Evolutionary conservation across 2,797 vertebrate species (phyloP), one percentile per base, ranked within the genome.

Genomic region (Micropoecilia bifurca): DNA sequence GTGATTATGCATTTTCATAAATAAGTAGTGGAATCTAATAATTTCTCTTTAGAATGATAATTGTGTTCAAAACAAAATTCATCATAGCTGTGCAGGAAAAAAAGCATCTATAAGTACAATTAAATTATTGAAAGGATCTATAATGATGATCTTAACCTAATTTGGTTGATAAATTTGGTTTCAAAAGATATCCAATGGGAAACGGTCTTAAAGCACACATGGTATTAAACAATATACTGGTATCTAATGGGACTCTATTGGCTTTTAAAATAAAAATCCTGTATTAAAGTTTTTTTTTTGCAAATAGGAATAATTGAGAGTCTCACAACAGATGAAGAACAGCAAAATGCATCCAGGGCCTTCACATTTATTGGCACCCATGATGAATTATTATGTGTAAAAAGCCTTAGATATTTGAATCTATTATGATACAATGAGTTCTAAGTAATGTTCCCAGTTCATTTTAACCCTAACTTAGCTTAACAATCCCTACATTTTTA

Each of bases 301-400:
- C 39, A 13, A 43, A n/a, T 13, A 14, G 2, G 5, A 45, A 69
- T 69, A 69, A 43, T 1, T 43, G 3, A 68, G 9, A 68, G 63
- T 68, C 63, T 68, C 14, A 1, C 1, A 33, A 36, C 30, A 36
- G 6, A 63, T 36, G 30, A 39, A 66, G 33, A 39, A 66, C 0
- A n/a, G 25, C 6, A 69, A 10, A n/a, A 69, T 43, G 4, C 12
- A n/a, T n/a, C n/a, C 25, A 69, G 39, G 39, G 39, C 4, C 12
- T 69, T 69, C 39, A 69, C 22, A 43, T 69, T 69, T 69, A 69
- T 69, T 69, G 66, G 66, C 22, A 69, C 39, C 39, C 39, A 14
- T n/a, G 22, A 22, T 13, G 4, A 69, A 43, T 69, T 69, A n/a
- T 41, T 43, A n/a, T 25, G 22, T 43, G 39, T 69, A 69, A 43